Conservation (phyloP, 2,888 invertebrate species). For the Lepeophtheirus nordmannii region DNA sequence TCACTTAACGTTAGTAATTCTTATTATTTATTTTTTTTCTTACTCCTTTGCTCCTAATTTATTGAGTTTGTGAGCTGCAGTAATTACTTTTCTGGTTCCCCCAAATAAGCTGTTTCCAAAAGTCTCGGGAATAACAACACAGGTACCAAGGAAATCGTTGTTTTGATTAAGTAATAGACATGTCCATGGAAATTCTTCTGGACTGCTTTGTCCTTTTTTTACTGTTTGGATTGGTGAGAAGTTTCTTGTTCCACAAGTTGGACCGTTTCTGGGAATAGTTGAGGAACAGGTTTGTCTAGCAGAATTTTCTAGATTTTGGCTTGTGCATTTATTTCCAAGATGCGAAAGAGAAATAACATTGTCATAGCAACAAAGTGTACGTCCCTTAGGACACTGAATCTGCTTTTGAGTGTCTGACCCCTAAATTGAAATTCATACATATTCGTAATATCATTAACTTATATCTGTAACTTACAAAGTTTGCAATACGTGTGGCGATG, state of each 20-base stretch:
- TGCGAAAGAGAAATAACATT: background rate
- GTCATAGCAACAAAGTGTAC: background rate
- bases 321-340: background rate
- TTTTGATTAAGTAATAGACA: conserved; percentile 18
- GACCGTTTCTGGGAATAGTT: background rate
- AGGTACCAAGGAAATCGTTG: conserved; percentile 21
- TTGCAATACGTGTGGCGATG: background rate
- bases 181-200: conserved; percentile 24
- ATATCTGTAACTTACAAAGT: background rate
- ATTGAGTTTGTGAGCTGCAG: conserved; percentile 23
- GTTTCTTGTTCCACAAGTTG: conserved; percentile 14
- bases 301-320: background rate
- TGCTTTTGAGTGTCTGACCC: background rate
- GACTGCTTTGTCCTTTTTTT: conserved; percentile 16
- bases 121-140: conserved; percentile 14
- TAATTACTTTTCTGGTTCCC: conserved; percentile 21
- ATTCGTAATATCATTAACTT: no score
- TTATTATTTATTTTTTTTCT: background rate
- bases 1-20: background rate
- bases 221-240: background rate
- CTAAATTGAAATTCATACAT: no score
- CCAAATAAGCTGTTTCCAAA: background rate
- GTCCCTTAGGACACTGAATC: background rate
- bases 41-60: conserved; percentile 16
- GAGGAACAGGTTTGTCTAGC: background rate